These are phyloP conservation scores for Acanthacorydalis orientalis DNA, from an alignment of 2,888 invertebrate species.

Conservation along the genomic window DNA sequence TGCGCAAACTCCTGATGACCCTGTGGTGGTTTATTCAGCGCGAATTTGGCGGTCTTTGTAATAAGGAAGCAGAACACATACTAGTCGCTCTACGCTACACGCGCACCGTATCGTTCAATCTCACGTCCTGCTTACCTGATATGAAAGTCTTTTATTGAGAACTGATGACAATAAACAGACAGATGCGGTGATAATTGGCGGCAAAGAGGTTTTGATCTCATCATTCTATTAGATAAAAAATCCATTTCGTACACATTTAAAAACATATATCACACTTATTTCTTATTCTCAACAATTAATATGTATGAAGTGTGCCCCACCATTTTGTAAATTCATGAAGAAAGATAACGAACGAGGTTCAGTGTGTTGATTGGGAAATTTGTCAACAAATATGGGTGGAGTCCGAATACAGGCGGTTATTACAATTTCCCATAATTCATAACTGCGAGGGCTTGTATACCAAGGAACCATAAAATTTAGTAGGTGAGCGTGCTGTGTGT, in stretches of 20 bases:
- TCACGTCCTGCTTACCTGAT: constrained; percentile 12
- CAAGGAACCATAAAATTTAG: constrained; percentile 21
- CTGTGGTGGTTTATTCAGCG: constrained; percentile 17
- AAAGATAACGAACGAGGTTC: no score
- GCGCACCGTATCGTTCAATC: constrained; percentile 10
- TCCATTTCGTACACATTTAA: no score
- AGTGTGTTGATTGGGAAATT: no score
- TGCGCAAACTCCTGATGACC: constrained; percentile 16
- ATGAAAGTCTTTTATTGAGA: constrained; percentile 19
- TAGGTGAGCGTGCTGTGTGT: constrained; percentile 8
- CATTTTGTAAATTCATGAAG: no score
- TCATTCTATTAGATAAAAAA: no score
- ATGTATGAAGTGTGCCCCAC: no score
- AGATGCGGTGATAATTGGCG: constrained; percentile 9
- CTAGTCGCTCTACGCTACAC: constrained; percentile 5
- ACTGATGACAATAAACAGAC: constrained; percentile 20
- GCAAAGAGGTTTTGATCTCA: no score
- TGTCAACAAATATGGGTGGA: no score
- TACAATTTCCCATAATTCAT: constrained; percentile 22
- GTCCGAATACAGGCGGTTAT: not conserved
- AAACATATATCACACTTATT: no score
- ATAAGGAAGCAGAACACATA: constrained; percentile 12
- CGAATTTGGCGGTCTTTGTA: constrained; percentile 23
- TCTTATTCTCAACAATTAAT: no score
- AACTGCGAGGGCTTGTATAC: constrained; percentile 25